Base-by-base conservation (phyloP, 2,888 invertebrate species). In the Morpho helenor region DNA sequence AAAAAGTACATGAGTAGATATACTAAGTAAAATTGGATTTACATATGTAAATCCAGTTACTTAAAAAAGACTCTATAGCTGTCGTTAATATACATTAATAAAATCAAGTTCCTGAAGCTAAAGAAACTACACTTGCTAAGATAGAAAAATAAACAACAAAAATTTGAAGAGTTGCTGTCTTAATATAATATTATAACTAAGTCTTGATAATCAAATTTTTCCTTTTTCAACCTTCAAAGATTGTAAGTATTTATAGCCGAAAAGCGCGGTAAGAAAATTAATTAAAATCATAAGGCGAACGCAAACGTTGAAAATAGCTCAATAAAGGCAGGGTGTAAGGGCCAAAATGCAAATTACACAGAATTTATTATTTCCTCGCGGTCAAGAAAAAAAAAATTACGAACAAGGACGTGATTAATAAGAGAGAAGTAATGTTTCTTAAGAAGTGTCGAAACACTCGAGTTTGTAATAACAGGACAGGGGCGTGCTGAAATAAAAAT, bases 311-410 rank as follows among this genome's bases (percentile, higher is more conserved):
- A 71, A 73, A 74, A 80, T 78, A 75, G 71, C 69, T 68, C 69
- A 65, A 70, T 67, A 66, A 71, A 71, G 69, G 75, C 76, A 76
- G 76, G 74, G 81, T 79, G 80, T 80, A 80, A 80, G 72, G 72
- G 59, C 73, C 72, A 77, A 78, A 84, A 87, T 86, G 87, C 82
- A 88, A 88, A 88, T 88, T 81, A 84, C 76, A 72, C 56, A 72
- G 80, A 83, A 87, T 84, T 84, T 84, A 87, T 86, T 84, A 84
- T 86, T 79, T 82, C 81, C 76, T 77, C 65, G 81, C 76, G 81
- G 82, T 81, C 78, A 45, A 80, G 31, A 31, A 31, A 72, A 71
- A 76, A 79, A 80, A 68, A 75, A 72, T 73, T 61, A 56, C 62
- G 67, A 68, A 68, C 64, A 78, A 79, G 78, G 75, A 78, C 78